Base-by-base conservation (phyloP, 2,888 invertebrate genomes). In the Quadroppia sp. region DNA sequence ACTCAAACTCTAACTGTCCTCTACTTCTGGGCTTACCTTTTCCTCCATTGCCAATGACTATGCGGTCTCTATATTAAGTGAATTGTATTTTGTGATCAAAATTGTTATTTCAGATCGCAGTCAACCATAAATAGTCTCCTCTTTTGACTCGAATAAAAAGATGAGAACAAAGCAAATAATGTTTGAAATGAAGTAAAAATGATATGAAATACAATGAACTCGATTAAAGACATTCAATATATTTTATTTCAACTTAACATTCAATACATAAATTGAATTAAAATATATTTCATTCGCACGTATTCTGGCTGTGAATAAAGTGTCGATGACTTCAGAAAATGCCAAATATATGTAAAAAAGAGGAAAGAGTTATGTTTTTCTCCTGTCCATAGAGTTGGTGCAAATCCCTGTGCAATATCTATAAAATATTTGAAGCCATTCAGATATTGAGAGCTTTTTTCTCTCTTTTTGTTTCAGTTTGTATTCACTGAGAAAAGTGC, bases 351-450 rank as follows among this genome's bases (percentile, higher is more conserved):
- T 61, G 59, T 17, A 32, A 61, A 61, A 61, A 6, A 61, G 30
- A 32, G 59, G 4, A 61, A 32, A 32, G 59, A 30, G 32, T 61
- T 61, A 20, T 42, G 40, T 1, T 4, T n/a, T 17, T 23, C 40
- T n/a, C 20, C 23, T 67, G 20, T 40, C 13, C 36, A 20, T 20
- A 20, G 67, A 40, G 40, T 40, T 23, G 59, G 7, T 59, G 67
- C 23, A 67, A 67, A 67, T 67, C 67, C 67, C 67, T 23, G 42
- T 67, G 67, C 67, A 30, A 40, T 67, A 15, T 7, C 36, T 23
- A 32, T 67, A 42, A 67, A 23, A 42, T 67, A 67, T 67, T 23
- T 67, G n/a, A 20, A 42, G 20, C 40, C n/a, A 36, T 40, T 67
- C 17, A 36, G 36, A 67, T 67, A 40, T 36, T 15, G 42, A 42